Evolutionary conservation across 2,888 invertebrate species (phyloP), one percentile per base, ranked within the genome.

Genomic region (Diaprepes abbreviatus): DNA sequence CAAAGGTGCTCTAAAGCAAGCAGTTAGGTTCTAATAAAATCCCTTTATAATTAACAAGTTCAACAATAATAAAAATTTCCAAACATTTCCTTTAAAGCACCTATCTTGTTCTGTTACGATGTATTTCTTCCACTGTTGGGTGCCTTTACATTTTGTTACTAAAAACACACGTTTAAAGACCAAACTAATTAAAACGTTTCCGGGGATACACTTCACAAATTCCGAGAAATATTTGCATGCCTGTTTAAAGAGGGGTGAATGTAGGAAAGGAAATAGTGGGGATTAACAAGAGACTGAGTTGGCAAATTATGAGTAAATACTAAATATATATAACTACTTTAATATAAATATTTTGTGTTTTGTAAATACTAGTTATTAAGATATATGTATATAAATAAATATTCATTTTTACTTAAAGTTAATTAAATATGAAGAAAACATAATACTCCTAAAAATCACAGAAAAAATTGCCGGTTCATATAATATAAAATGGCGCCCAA

Each of bases 201-300:
- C 64, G 70, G 71, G 68, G 69, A 64, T 75, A 74, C 75, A 73
- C 76, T 77, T 74, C 73, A 73, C 75, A 73, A 73, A 77, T 76
- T 77, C 76, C 77, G 74, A 76, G 75, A 77, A 76, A 71, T 73
- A 75, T 76, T 76, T 76, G 75, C 74, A 71, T 71, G 74, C 72
- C 43, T 64, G 28, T 64, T 75, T 28, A 55, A 55, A 35, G 55
- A 55, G 43, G 55, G 55, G 55, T 54, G 55, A 55, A 36, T 43
- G 43, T 43, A 43, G 21, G 43, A 43, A 43, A 21, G 10, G 17
- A 43, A 43, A 43, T 10, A n/a, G 3, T 35, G 12, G 55, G 36
- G 36, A 35, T n/a, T 28, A n/a, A 35, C 14, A 35, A 35, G 43
- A 17, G 19, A 43, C 19, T 9, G n/a, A 10, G 19, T 43, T 43